Base-by-base conservation (phyloP, 30 jellyfish, hydroid and myxozoan species). In the Morbakka virulenta region DNA sequence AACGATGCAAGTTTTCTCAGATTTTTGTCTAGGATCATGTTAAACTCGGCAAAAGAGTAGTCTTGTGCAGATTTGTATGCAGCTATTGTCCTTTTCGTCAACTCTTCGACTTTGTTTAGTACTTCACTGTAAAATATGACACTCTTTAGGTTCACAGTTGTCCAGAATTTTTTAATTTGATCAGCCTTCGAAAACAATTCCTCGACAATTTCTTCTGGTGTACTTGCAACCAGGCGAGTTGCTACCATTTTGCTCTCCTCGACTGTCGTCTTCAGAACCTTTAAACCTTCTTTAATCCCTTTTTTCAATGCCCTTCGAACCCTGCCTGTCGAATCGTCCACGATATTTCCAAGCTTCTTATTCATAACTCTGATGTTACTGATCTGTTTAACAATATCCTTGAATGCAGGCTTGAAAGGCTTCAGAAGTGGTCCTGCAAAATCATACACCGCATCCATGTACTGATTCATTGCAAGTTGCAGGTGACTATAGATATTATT, bases 381-480 rank as follows among this genome's bases (percentile, higher is more conserved):
- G 34, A 93, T 50, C 53, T 93, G 97, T 63, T 64, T 67, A 53
- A 47, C 66, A 61, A 93, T 76, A 65, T 80, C 76, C 61, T 25
- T 52, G 76, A 57, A 35, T 66, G 81, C 47, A 28, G 96, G 96
- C 25, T 34, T 63, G 52, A 93, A 50, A 27, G 99, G 96, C 62
- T 69, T 87, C 28, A 85, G 53, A 25, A 93, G 66, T 1, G 99
- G 96, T 26, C 73, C 35, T 4, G 86, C 52, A 80, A 85, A 85
- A 28, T 52, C 79, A 67, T 65, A 86, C 35, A 93, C 36, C 69
- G 72, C 65, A 21, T 35, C 85, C 48, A 61, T 29, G 49, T 80
- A 28, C 75, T 63, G 63, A 13, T 52, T 66, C 24, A 78, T 52
- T 62, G 52, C 24, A 30, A 52, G 72, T 57, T 28, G 70, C 34